Conservation (phyloP, 2,797 vertebrate genomes). For the Eutrigla gurnardus region DNA sequence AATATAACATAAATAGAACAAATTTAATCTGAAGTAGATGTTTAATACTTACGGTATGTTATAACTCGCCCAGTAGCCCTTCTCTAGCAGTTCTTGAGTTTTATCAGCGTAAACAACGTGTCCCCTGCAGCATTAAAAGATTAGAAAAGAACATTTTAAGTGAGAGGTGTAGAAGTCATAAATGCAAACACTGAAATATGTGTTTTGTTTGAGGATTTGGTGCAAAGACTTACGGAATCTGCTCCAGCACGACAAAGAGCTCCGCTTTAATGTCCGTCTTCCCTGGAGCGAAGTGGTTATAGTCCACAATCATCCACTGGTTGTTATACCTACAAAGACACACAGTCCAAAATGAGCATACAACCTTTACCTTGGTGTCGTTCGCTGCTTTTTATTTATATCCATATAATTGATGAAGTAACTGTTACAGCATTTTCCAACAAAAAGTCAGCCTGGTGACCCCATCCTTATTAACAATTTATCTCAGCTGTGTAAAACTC, state of each 20-base stretch:
- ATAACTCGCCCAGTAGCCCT: constrained; percentile 96
- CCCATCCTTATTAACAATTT: neutral
- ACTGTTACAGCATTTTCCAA: constrained; percentile 22
- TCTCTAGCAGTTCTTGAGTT: constrained; percentile 87
- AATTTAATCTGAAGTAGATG: neutral
- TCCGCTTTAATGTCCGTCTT: constrained; percentile 52
- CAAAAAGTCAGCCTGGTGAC: constrained; percentile 8
- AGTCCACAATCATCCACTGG: constrained; percentile 98
- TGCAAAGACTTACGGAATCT: constrained; percentile 91
- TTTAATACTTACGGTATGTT: constrained; percentile 90
- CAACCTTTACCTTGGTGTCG: neutral
- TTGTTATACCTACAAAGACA: constrained; percentile 91
- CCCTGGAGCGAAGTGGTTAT: constrained; percentile 87
- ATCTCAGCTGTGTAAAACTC: constrained; percentile 64
- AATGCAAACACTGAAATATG: neutral
- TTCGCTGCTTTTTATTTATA: neutral
- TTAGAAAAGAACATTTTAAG: constrained; percentile 1
- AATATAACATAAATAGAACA: neutral
- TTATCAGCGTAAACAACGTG: constrained; percentile 84
- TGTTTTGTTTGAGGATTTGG: neutral
- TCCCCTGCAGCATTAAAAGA: constrained; percentile 82
- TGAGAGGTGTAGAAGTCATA: neutral
- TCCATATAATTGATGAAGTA: constrained; percentile 11
- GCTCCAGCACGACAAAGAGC: constrained; percentile 91
- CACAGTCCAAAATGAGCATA: neutral